These are phyloP conservation scores for Leptopilina boulardi DNA, from an alignment of 1,140 invertebrate genomes.

Conservation along the genomic window DNA sequence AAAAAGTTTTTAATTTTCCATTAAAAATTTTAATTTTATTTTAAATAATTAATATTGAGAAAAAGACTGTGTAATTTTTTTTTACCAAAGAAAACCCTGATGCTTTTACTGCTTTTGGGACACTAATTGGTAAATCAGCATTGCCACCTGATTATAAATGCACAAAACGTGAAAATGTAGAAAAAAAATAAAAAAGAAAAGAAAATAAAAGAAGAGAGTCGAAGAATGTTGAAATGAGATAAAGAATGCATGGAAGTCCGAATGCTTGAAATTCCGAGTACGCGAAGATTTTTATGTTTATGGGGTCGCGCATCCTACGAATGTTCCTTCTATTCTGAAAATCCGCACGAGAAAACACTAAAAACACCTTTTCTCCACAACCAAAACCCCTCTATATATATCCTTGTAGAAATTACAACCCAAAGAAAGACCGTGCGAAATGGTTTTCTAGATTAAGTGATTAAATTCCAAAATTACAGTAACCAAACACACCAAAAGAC, in stretches of 20 bases:
- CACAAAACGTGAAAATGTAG: conserved; percentile 23
- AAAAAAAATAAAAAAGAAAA: neutral
- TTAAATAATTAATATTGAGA: too few relatives aligned
- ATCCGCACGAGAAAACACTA: conserved; percentile 9
- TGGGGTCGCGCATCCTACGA: conserved; percentile 6
- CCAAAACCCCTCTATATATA: neutral
- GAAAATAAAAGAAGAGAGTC: neutral
- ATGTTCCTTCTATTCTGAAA: conserved; percentile 13
- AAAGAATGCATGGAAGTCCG: conserved; percentile 13
- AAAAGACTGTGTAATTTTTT: too few relatives aligned
- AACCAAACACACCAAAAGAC: conserved; percentile 13
- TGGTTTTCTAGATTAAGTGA: conserved; percentile 30
- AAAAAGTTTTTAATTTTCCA: neutral
- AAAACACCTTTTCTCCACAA: too few relatives aligned
- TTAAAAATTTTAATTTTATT: too few relatives aligned
- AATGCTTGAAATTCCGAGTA: conserved; percentile 10
- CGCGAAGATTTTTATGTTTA: conserved; percentile 24
- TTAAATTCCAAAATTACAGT: conserved; percentile 21
- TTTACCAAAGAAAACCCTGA: neutral
- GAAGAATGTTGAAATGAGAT: neutral
- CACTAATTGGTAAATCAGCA: conserved; percentile 2
- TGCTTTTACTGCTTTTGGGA: neutral
- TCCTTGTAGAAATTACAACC: conserved; percentile 16
- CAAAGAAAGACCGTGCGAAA: neutral
- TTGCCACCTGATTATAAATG: conserved; percentile 18